Evolutionary conservation across 2,797 vertebrate species (phyloP).

Genomic region (Pangasius krempfi): DNA sequence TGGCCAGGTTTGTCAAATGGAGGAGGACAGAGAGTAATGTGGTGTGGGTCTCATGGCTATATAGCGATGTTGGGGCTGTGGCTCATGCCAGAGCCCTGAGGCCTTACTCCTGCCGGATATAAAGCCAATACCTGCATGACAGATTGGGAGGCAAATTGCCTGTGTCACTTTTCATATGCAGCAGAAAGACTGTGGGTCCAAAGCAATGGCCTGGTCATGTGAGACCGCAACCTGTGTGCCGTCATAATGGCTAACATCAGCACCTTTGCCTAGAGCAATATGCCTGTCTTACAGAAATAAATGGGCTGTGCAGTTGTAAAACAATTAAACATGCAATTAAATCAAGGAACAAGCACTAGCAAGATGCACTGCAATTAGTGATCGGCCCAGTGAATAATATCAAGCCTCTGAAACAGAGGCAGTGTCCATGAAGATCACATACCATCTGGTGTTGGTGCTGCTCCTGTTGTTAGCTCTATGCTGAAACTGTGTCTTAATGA

Average conservation of each 20-base stretch:
- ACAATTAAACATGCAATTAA: slow-evolving; percentile 17
- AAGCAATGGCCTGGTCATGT: slow-evolving; percentile 22
- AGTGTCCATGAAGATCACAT: slow-evolving; percentile 8
- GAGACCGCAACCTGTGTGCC: slow-evolving; percentile 4
- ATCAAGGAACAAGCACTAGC: neutral
- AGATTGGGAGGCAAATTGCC: slow-evolving; percentile 68
- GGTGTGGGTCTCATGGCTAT: neutral
- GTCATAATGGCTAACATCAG: slow-evolving; percentile 4
- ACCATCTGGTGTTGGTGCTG: slow-evolving; percentile 30
- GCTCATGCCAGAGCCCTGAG: slow-evolving; percentile 14
- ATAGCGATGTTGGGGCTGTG: neutral
- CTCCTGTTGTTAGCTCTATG: slow-evolving; percentile 11
- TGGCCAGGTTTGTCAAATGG: slow-evolving; percentile 17
- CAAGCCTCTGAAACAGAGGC: slow-evolving; percentile 1
- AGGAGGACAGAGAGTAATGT: slow-evolving; percentile 35
- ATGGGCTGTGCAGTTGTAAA: slow-evolving; percentile 2
- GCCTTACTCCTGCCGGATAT: slow-evolving; percentile 14
- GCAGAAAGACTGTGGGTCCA: slow-evolving; percentile 15
- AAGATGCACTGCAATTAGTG: slow-evolving; percentile 4
- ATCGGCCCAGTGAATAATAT: slow-evolving; percentile 5
- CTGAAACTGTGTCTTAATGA: slow-evolving; percentile 18
- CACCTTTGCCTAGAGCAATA: slow-evolving; percentile 21
- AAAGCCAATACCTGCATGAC: slow-evolving; percentile 56
- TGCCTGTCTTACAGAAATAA: slow-evolving; percentile 3
- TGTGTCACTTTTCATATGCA: slow-evolving; percentile 71